phyloP scores from a whole-genome alignment of 92 coral and sea anemone species.

The Palythoa heliodiscus region DNA sequence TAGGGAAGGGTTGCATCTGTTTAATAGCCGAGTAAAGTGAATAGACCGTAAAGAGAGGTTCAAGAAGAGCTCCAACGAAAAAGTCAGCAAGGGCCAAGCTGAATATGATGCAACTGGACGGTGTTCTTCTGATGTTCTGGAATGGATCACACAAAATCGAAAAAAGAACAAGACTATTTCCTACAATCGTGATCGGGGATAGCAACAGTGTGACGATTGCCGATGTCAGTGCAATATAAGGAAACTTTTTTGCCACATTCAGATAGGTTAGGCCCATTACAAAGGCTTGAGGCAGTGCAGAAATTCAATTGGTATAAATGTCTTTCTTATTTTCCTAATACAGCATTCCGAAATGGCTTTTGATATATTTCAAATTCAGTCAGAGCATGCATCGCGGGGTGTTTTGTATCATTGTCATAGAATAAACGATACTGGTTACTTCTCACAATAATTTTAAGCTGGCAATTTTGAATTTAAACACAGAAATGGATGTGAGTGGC shows the following conservation, averaged over 20 bases:
- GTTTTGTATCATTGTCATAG: too few relatives aligned
- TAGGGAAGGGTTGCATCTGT: not conserved
- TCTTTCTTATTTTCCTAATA: too few relatives aligned
- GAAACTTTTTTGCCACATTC: not conserved
- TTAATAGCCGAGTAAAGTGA: not conserved
- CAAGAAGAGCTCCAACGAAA: not conserved
- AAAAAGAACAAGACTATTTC: constrained; percentile 3
- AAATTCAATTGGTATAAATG: not conserved
- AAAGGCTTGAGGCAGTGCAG: not conserved
- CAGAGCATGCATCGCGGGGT: too few relatives aligned
- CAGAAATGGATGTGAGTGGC: too few relatives aligned
- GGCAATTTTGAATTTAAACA: too few relatives aligned
- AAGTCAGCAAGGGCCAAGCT: constrained; percentile 4
- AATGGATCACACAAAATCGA: constrained; percentile 15
- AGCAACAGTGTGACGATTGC: not conserved
- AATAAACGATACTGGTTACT: too few relatives aligned
- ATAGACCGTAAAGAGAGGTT: not conserved
- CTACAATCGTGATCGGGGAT: not conserved
- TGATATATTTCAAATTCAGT: too few relatives aligned
- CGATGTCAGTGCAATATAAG: not conserved
- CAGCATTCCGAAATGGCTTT: too few relatives aligned
- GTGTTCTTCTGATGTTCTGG: not conserved
- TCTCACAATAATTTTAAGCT: too few relatives aligned
- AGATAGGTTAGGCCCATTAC: not conserved
- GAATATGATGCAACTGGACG: not conserved